Base-by-base conservation (phyloP, 2,888 invertebrate species). In the Xestia ashworthii region DNA sequence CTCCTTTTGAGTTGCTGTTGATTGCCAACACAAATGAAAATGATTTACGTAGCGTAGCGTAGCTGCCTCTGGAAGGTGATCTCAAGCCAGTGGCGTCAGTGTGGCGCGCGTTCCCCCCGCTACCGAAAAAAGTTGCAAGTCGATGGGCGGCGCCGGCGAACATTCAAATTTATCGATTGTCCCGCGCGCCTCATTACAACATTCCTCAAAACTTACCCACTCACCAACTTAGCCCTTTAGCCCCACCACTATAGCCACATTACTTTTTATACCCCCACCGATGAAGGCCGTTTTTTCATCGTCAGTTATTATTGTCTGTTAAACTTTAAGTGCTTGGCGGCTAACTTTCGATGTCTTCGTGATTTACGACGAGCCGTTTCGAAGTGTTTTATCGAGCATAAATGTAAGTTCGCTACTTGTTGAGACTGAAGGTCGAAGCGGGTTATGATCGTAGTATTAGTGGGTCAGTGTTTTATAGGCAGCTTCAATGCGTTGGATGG, bases 101-200 rank as follows among this genome's bases (percentile, higher is more conserved):
- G 85, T 92, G 96, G 94, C 95, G 96, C 93, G 93, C 88, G 91
- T 90, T 93, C 94, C 95, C 94, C 94, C 93, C 93, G 92, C 94
- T 93, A 89, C 94, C 95, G 95, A 96, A 96, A 96, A 96, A 96
- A 96, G 95, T 96, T 96, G 96, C 96, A 96, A 96, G 96, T 96
- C 95, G 95, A 93, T 92, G 93, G 92, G 93, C 94, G 96, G 95
- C 95, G 96, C 96, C 96, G 94, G 88, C 90, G 95, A 96, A 96
- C 96, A 96, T 96, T 96, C 96, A 96, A 96, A 96, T 96, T 96
- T 96, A 96, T 96, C 95, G 96, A 96, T 96, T 96, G 95, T 95
- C 95, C 95, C 95, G 93, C 94, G 91, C 92, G 93, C 92, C 95
- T 96, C 96, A 95, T 96, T 95, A 96, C 96, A 92, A 92, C 95